Evolutionary conservation across 2,113 vertebrate genomes (phyloP), one percentile per base, ranked within the genome.

Genomic region (Mormoops blainvillei): DNA sequence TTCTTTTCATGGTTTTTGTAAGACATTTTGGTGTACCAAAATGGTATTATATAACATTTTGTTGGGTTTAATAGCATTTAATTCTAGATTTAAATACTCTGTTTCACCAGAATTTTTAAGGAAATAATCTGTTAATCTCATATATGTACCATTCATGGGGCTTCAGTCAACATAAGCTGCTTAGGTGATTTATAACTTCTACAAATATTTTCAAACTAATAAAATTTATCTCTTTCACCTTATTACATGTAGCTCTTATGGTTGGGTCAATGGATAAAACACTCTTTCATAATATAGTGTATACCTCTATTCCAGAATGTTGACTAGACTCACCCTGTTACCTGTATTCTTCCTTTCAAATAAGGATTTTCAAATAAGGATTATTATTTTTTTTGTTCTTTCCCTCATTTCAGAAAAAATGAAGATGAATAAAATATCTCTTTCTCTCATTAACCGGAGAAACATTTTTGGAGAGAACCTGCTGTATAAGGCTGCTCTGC

Each of bases 381-480:
- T 86, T 70, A 24, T 43, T 85, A 38, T 94, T 94, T 45, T 95
- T 96, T n/a, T 2, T 93, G 96, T 98, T 80, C 54, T 97, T 97
- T 74, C 36, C 20, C 8, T 77, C 13, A 48, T 96, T 97, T 96
- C 89, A 98, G 98, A 31, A 87, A 97, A 83, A 91, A 77, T 52
- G 85, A 33, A 12, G 41, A 95, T 92, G 15, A 96, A 26, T 50
- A 74, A 52, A 38, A 0, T 88, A 56, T 58, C 74, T 70, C 94
- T 94, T 85, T 97, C 97, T 94, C 13, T 0, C 61, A 98, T 98
- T 89, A 98, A 98, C 54, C 98, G 95, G 81, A 98, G 82, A 95
- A 98, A 99, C 90, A 2, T 2, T 2, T 98, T 98, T 94, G 98
- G 99, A 96, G 98, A 99, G 87, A 99, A 98, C 38, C 94, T 97